Conservation (phyloP, 2,797 vertebrate species). For the Pampus argenteus region DNA sequence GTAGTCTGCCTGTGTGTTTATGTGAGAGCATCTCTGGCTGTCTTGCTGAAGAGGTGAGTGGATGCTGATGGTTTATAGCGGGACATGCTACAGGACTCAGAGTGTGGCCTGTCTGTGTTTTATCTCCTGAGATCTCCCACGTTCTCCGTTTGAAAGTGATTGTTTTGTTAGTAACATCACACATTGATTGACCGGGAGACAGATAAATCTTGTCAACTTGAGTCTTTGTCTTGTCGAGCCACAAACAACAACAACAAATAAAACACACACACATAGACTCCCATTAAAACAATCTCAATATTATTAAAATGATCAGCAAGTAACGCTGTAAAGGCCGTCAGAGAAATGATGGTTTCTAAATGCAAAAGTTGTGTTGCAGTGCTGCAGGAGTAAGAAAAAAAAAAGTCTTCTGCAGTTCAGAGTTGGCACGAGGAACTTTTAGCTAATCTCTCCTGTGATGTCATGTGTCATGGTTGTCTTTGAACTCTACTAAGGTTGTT, state of each 20-base stretch:
- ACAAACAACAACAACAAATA: too few species aligned
- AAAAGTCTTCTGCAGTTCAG: not conserved
- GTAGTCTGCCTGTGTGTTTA: conserved; percentile 71
- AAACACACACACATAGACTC: not conserved
- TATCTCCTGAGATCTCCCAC: conserved; percentile 12
- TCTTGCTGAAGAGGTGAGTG: conserved; percentile 4
- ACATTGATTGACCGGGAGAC: not conserved
- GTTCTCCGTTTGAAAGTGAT: not conserved
- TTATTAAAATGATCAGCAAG: not conserved
- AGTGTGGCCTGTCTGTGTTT: conserved; percentile 51
- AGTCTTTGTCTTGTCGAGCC: not conserved
- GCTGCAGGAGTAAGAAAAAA: not conserved
- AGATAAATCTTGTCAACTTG: too few species aligned
- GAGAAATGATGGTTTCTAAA: not conserved
- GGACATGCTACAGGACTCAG: conserved; percentile 41
- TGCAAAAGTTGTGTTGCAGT: not conserved
- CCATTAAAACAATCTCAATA: not conserved
- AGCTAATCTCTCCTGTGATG: not conserved
- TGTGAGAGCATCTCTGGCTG: conserved; percentile 65
- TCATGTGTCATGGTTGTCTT: not conserved
- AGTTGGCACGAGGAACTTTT: not conserved
- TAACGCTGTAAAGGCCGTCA: not conserved
- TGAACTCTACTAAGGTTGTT: not conserved
- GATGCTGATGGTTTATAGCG: conserved; percentile 57
- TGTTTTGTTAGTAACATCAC: not conserved